Percentiles rank a stretch among this genome's conserved stretches.
phyloP scores from a whole-genome alignment of 2,888 invertebrate species.

The Exephanes ischioxanthus region DNA sequence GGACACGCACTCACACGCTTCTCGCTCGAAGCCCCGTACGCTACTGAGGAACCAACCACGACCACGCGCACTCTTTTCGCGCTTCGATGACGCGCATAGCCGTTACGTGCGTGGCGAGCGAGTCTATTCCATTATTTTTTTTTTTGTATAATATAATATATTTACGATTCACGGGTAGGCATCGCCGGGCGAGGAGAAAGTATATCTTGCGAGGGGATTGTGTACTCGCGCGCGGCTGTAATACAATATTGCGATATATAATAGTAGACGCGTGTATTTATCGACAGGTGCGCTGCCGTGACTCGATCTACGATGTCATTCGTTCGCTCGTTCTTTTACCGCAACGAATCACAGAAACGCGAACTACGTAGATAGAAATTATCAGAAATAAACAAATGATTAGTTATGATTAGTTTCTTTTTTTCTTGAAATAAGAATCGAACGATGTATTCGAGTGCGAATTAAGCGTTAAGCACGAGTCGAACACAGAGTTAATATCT shows the following conservation, averaged over 20 bases:
- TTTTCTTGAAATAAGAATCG: not conserved
- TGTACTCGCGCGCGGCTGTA: not conserved
- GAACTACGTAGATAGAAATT: not conserved
- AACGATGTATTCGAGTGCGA: not conserved
- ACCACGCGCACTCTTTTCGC: constrained; percentile 68
- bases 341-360: not conserved
- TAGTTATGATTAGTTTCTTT: not conserved
- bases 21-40: constrained; percentile 43
- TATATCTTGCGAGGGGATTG: constrained; percentile 7
- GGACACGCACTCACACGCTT: constrained; percentile 29
- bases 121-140: constrained; percentile 22
- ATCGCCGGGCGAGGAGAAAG: not conserved
- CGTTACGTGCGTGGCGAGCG: constrained; percentile 33
- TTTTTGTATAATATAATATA: constrained; percentile 10
- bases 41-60: constrained; percentile 50
- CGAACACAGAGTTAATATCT: not conserved
- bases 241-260: not conserved
- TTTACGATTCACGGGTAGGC: constrained; percentile 9
- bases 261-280: not conserved
- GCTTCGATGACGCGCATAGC: constrained; percentile 65
- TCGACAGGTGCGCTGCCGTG: constrained; percentile 33
- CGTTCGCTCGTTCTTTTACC: not conserved
- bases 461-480: not conserved
- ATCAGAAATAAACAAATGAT: not conserved
- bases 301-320: constrained; percentile 12